Evolutionary conservation across 2,797 vertebrate genomes (phyloP).

Genomic region (Hippopotamyrus pictus): DNA sequence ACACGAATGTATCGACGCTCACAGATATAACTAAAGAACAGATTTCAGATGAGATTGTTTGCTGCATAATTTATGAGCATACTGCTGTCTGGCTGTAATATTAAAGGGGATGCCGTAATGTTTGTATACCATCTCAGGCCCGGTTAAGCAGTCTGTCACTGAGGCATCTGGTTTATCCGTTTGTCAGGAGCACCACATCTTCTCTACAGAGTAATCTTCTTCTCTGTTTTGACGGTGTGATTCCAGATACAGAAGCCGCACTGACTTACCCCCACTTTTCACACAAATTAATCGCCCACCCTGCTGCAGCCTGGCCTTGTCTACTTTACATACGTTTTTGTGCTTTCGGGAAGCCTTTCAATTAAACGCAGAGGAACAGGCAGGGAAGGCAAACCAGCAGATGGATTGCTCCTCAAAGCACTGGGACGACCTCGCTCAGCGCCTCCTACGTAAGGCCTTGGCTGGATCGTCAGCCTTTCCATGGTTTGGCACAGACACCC

Average conservation of each 20-base stretch:
- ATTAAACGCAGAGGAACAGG: not conserved
- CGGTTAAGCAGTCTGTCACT: not conserved
- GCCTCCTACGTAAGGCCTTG: not conserved
- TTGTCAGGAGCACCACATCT: not conserved
- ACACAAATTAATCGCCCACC: not conserved
- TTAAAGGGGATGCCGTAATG: not conserved
- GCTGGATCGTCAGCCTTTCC: not conserved
- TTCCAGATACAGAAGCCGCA: not conserved
- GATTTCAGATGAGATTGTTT: not conserved
- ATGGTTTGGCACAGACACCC: not conserved
- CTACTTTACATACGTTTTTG: not conserved
- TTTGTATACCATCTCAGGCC: not conserved
- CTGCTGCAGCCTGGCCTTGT: not conserved
- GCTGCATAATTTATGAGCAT: not conserved
- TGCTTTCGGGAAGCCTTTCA: not conserved
- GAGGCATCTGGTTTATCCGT: not conserved
- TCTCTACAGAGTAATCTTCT: not conserved
- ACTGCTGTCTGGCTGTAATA: not conserved
- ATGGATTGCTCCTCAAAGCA: not conserved
- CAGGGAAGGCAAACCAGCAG: not conserved
- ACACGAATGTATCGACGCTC: not conserved
- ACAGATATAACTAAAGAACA: not conserved
- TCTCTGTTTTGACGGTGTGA: not conserved
- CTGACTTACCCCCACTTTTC: not conserved
- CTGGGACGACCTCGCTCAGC: not conserved